A percentile compares a stretch with the other conserved stretches of the same genome.
Conservation (phyloP, 2,888 invertebrate genomes). For the Limenitis camilla region DNA sequence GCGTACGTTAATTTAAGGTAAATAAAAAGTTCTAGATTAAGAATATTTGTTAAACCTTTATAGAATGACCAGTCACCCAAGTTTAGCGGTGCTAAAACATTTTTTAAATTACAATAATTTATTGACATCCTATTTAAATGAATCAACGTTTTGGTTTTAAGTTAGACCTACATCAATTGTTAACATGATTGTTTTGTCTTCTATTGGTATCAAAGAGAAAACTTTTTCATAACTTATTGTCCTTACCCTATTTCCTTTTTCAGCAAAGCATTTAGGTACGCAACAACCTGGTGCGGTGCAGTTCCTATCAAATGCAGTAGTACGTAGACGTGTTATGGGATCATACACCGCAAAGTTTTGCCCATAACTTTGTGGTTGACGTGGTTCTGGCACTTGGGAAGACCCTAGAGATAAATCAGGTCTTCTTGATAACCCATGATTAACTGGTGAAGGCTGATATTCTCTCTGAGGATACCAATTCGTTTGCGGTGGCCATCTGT, state of each 20-base stretch:
- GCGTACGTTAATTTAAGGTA: neutral
- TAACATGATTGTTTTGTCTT: too few relatives aligned
- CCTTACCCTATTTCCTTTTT: conserved; percentile 87
- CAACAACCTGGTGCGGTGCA: conserved; percentile 82
- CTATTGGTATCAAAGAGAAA: too few relatives aligned
- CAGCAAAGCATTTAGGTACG: conserved; percentile 89
- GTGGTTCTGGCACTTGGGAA: conserved; percentile 37
- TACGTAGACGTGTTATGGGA: conserved; percentile 55
- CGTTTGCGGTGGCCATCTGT: conserved; percentile 24
- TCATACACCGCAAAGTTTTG: conserved; percentile 53
- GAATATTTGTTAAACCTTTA: neutral
- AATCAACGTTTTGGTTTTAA: too few relatives aligned
- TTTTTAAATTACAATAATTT: neutral
- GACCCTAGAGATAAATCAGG: conserved; percentile 31
- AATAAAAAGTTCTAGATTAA: neutral
- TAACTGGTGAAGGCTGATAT: conserved; percentile 21
- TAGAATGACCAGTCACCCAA: too few relatives aligned
- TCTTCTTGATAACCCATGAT: conserved; percentile 34
- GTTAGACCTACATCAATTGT: too few relatives aligned
- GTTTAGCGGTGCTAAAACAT: neutral
- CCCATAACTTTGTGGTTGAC: conserved; percentile 32
- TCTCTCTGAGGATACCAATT: conserved; percentile 24
- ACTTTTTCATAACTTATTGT: too few relatives aligned
- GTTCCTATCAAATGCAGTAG: conserved; percentile 66
- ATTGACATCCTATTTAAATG: too few relatives aligned